Evolutionary conservation across 2,797 vertebrate species (phyloP).

Genomic region (Dromococcyx pavoninus): DNA sequence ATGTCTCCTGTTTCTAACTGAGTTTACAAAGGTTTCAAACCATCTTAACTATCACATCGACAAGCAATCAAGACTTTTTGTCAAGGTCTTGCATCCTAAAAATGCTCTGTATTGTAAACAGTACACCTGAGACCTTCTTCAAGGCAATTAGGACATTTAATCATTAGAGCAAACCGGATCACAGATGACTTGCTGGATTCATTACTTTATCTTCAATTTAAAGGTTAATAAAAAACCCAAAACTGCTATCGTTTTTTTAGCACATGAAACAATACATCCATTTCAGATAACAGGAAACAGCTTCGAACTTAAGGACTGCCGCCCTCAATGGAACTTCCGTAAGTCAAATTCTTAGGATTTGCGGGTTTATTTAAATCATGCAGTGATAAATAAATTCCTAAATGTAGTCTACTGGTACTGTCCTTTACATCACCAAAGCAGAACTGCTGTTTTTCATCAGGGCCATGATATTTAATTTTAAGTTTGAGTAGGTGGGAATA

Average conservation of each 20-base stretch:
- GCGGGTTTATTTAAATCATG: neutral
- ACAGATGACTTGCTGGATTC: neutral
- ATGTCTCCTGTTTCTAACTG: accelerated
- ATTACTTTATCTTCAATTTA: neutral
- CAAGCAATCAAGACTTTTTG: neutral
- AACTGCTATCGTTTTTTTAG: neutral
- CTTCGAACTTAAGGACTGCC: neutral
- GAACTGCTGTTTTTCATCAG: slow-evolving; percentile 53
- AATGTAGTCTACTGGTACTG: neutral
- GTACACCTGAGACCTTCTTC: neutral
- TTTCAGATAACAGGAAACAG: neutral
- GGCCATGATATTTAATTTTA: slow-evolving; percentile 57
- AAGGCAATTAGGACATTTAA: neutral
- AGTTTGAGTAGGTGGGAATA: slow-evolving; percentile 58
- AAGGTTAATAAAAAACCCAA: neutral
- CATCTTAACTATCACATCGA: neutral
- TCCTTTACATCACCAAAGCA: slow-evolving; percentile 17
- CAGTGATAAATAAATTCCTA: neutral
- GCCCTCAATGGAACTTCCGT: neutral
- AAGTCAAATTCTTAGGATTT: neutral
- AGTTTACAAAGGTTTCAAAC: neutral
- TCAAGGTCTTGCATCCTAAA: neutral
- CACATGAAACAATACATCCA: neutral
- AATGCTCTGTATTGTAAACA: neutral
- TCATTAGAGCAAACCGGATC: neutral